Conservation (phyloP, 2,797 vertebrate species). For the Harpagifer antarcticus region DNA sequence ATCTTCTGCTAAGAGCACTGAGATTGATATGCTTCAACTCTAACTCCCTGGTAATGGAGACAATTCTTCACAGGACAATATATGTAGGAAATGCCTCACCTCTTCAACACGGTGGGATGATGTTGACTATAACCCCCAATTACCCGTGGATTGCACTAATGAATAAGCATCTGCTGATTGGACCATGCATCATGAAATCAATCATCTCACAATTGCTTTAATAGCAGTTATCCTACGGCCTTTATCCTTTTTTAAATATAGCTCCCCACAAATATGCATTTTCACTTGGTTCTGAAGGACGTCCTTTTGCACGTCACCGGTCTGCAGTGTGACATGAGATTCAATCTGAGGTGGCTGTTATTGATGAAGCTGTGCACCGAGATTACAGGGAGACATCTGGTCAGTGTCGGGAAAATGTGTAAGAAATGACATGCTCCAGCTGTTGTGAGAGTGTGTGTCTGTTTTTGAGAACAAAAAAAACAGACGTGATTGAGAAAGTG, state of each 20-base stretch:
- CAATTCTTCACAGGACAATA: constrained; percentile 22
- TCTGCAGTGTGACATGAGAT: not conserved
- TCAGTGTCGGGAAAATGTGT: constrained; percentile 4
- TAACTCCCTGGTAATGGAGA: constrained; percentile 30
- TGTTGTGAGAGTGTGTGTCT: constrained; percentile 23
- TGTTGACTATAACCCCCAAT: not conserved
- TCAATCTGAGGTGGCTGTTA: constrained; percentile 21
- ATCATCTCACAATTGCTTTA: not conserved
- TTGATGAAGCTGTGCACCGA: constrained; percentile 27
- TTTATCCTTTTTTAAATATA: not conserved
- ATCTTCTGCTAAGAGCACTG: constrained; percentile 46
- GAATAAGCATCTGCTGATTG: constrained; percentile 16
- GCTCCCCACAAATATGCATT: not conserved
- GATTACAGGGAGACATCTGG: constrained; percentile 44
- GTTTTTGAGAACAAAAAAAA: not conserved
- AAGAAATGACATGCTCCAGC: constrained; percentile 32
- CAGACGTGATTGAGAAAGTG: constrained; percentile 30
- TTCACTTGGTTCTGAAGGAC: not conserved
- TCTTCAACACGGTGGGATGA: constrained; percentile 16
- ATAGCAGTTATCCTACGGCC: not conserved
- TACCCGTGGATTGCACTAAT: constrained; percentile 12
- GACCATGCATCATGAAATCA: constrained; percentile 11
- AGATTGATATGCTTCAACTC: constrained; percentile 43
- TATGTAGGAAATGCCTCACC: constrained; percentile 21
- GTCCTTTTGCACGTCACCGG: not conserved